Evolutionary conservation across 1,140 invertebrate species (phyloP), one percentile per base, ranked within the genome.

Genomic region (Aplysia californica): DNA sequence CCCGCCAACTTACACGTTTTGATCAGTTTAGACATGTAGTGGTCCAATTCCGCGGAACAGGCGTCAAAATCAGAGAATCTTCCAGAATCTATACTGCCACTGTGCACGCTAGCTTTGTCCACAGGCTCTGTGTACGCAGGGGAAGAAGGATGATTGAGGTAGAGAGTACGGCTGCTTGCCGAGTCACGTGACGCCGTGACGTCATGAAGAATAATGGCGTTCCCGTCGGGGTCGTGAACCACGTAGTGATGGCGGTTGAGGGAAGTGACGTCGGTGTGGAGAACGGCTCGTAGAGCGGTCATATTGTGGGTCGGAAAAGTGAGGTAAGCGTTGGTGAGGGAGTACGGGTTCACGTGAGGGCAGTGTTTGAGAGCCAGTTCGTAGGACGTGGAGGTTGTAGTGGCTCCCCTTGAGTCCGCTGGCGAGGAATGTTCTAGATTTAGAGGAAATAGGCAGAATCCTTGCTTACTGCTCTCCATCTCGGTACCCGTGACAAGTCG

Each of bases 201-300:
- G 59, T 84, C 79, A 29, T 76, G 61, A 0, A 85, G 55, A 41
- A 77, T n/a, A 18, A 86, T 58, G 0, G 31, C 31, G 39, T 86
- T 86, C 4, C 84, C 84, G 66, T 86, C 84, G 0, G 84, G 84
- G 71, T 86, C 84, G 5, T 33, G n/a, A 3, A 81, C 56, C 3
- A 55, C 3, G 61, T 79, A 82, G 35, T 61, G 58, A 41, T 71
- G 64, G 10, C 69, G 56, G 23, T 56, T 44, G 2, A 77, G 59
- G 58, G 74, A 29, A 15, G 23, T 41, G 2, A 80, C 31, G 21
- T 61, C 29, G 20, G 64, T 69, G 20, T 55, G 50, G 21, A 80
- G 61, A 6, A 77, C 70, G 3, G 69, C 31, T 50, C 69, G 70
- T 21, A 84, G 58, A 0, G 68, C 35, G 10, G 58, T 69, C 15